These are phyloP conservation scores for Monopterus albus DNA, from an alignment of 2,113 vertebrate species.

Conservation along the genomic window DNA sequence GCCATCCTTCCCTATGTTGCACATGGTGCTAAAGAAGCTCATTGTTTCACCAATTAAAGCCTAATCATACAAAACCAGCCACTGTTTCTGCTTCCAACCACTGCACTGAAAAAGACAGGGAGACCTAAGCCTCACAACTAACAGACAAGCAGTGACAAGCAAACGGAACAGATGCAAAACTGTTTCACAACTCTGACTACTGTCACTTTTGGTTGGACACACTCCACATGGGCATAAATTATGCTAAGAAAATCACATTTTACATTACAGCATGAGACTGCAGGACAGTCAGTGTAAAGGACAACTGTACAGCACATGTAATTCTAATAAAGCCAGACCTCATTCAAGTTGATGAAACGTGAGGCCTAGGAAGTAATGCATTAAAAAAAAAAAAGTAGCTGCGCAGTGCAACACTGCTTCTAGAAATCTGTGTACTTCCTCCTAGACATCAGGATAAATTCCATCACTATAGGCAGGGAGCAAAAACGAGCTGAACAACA, in stretches of 20 bases:
- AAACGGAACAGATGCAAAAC: slow-evolving; percentile 20
- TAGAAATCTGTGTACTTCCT: slow-evolving; percentile 7
- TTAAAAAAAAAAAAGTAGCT: slow-evolving; percentile 12
- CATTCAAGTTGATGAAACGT: background rate
- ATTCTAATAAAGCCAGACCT: slow-evolving; percentile 10
- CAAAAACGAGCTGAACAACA: background rate
- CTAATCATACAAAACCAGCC: slow-evolving; percentile 63
- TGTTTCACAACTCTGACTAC: slow-evolving; percentile 12
- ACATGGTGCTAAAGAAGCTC: slow-evolving; percentile 45
- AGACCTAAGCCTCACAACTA: slow-evolving; percentile 49
- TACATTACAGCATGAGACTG: slow-evolving; percentile 42
- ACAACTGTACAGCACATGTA: slow-evolving; percentile 57
- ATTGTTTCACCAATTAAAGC: slow-evolving; percentile 73
- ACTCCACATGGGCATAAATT: slow-evolving; percentile 52
- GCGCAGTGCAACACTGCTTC: background rate
- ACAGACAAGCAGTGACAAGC: slow-evolving; percentile 29
- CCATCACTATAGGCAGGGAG: background rate
- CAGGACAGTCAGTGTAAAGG: slow-evolving; percentile 30
- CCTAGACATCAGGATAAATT: background rate
- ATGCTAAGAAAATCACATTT: slow-evolving; percentile 51
- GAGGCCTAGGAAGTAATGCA: background rate
- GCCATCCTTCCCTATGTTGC: slow-evolving; percentile 49
- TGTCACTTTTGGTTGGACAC: slow-evolving; percentile 4
- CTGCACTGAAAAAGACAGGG: slow-evolving; percentile 56
- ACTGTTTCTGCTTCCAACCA: slow-evolving; percentile 53